A percentile compares a stretch with the other conserved stretches of the same genome.
phyloP scores from a whole-genome alignment of 2,113 vertebrate genomes.

The Tautogolabrus adspersus region DNA sequence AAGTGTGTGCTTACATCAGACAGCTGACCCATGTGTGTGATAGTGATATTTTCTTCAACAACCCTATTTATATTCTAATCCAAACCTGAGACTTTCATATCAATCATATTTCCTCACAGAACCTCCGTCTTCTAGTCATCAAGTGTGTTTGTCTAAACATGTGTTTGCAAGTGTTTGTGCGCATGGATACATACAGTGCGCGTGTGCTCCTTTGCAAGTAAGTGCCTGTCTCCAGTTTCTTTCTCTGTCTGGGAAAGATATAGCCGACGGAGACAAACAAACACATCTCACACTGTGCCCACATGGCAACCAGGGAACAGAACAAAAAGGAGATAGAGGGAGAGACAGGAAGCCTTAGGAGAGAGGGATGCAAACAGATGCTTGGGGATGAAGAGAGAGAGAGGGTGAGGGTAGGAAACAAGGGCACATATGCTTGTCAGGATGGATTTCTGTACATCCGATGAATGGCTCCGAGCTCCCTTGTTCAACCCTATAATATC shows the following conservation, averaged over 20 bases:
- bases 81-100: constrained; percentile 27
- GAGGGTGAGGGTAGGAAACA: constrained; percentile 44
- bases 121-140: background rate
- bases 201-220: background rate
- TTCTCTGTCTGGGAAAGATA: constrained; percentile 43
- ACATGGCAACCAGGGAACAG: constrained; percentile 64
- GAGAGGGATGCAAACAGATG: constrained; percentile 58
- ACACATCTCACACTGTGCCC: constrained; percentile 64
- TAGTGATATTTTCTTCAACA: background rate
- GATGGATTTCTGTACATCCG: constrained; percentile 46
- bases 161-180: background rate
- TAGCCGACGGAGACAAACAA: constrained; percentile 59
- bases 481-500: constrained; percentile 24
- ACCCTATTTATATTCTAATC: background rate
- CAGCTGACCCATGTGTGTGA: background rate
- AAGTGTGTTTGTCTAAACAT: background rate
- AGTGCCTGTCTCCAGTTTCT: constrained; percentile 19
- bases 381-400: constrained; percentile 47
- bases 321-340: constrained; percentile 13
- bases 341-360: constrained; percentile 26
- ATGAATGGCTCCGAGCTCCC: constrained; percentile 32
- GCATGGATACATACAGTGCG: background rate
- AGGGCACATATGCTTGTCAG: constrained; percentile 42
- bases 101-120: background rate
- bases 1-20: background rate